These are phyloP conservation scores for Epinephelus moara DNA, from an alignment of 2,113 vertebrate genomes.

Conservation along the genomic window DNA sequence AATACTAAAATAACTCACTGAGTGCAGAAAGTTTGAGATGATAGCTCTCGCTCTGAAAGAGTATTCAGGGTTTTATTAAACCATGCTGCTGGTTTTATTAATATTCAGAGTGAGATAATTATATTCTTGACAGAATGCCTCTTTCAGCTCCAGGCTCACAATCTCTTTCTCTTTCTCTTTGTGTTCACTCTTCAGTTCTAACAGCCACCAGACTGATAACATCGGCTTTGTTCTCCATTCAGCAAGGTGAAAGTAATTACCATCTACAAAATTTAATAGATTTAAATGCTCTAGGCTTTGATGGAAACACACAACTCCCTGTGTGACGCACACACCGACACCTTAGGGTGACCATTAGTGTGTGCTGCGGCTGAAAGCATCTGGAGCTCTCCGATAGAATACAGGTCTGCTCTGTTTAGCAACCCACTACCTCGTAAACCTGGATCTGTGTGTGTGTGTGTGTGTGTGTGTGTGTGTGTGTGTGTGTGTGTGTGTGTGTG, in stretches of 20 bases:
- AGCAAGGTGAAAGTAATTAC: slow-evolving; percentile 29
- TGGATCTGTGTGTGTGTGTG: slow-evolving; percentile 31
- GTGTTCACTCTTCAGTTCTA: background rate
- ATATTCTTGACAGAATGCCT: background rate
- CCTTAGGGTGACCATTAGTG: background rate
- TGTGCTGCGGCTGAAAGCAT: slow-evolving; percentile 21
- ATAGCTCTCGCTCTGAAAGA: background rate
- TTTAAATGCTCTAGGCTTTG: slow-evolving; percentile 28
- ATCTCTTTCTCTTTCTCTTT: background rate
- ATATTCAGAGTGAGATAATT: background rate
- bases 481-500: slow-evolving; percentile 37
- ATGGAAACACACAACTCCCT: background rate
- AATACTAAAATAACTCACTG: slow-evolving; percentile 25
- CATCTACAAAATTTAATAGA: slow-evolving; percentile 12
- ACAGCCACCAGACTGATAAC: background rate
- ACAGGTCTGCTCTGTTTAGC: slow-evolving; percentile 43
- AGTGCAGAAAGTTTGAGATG: background rate
- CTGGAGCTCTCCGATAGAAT: slow-evolving; percentile 12
- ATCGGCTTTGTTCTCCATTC: background rate
- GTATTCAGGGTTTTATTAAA: background rate
- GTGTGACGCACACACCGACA: slow-evolving; percentile 20
- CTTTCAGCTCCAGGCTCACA: background rate
- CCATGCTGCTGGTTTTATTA: background rate
- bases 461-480: slow-evolving; percentile 34
- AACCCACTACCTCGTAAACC: slow-evolving; percentile 11